phyloP scores from a whole-genome alignment of 1,140 invertebrate genomes.

The Drosophila funebris region DNA sequence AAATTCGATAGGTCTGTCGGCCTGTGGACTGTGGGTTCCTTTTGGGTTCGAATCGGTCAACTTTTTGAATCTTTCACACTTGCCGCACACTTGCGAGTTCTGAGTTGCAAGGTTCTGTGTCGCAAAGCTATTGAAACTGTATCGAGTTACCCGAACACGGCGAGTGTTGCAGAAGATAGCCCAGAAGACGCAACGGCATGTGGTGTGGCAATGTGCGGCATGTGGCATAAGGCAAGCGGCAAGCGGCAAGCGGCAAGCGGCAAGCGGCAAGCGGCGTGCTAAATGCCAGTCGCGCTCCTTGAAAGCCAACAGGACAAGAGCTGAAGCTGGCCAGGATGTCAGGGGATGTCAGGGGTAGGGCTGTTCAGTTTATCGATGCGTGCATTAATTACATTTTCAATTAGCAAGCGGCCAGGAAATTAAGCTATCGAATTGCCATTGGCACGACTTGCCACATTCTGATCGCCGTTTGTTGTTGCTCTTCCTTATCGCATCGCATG shows the following conservation, averaged over 20 bases:
- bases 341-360: neutral
- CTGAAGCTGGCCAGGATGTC: conserved; percentile 1
- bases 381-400: conserved; percentile 82
- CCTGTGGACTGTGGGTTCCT: neutral
- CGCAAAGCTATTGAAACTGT: conserved; percentile 62
- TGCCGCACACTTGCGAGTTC: conserved; percentile 71
- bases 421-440: conserved; percentile 77
- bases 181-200: conserved; percentile 21
- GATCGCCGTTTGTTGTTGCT: neutral
- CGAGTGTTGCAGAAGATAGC: conserved; percentile 55
- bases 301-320: conserved; percentile 18
- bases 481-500: conserved; percentile 65
- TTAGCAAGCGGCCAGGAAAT: conserved; percentile 71
- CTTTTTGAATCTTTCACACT: conserved; percentile 73
- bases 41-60: conserved; percentile 43
- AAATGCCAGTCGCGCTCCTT: conserved; percentile 58
- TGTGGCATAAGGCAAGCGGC: conserved; percentile 34
- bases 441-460: conserved; percentile 1
- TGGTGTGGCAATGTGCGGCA: conserved; percentile 24
- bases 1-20: conserved; percentile 72
- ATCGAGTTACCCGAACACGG: conserved; percentile 62
- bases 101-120: conserved; percentile 29
- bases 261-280: conserved; percentile 54
- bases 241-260: conserved; percentile 36
- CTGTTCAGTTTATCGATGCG: conserved; percentile 51